Evolutionary conservation across 2,888 invertebrate genomes (phyloP).

Genomic region (Blastobasis adustella): DNA sequence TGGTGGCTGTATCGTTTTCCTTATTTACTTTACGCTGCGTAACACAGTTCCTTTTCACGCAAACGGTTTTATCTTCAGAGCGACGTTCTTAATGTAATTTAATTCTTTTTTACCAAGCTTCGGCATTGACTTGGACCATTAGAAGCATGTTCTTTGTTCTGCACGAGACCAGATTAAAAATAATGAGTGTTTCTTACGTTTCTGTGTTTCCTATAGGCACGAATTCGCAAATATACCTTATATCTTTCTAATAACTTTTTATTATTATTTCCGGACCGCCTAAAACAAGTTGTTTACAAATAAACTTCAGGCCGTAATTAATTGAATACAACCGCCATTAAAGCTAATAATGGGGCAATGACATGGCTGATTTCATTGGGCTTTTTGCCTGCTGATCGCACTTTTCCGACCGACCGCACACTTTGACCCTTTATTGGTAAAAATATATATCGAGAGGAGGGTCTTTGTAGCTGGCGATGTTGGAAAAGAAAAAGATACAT

Average conservation of each 20-base stretch:
- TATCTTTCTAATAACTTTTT: too few species aligned
- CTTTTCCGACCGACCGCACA: conserved; percentile 30
- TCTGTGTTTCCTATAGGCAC: too few species aligned
- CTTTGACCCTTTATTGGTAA: neutral
- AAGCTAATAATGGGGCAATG: conserved; percentile 32
- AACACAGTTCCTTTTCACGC: conserved; percentile 39
- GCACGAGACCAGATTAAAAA: too few species aligned
- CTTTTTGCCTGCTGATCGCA: conserved; percentile 23
- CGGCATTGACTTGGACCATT: too few species aligned
- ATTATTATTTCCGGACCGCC: too few species aligned
- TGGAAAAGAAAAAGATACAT: conserved; percentile 42
- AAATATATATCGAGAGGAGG: conserved; percentile 15
- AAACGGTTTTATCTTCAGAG: neutral
- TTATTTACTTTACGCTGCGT: conserved; percentile 33
- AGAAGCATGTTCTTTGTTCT: too few species aligned
- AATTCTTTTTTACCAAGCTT: neutral
- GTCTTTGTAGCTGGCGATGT: conserved; percentile 21
- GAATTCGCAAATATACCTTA: too few species aligned
- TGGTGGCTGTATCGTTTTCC: conserved; percentile 19
- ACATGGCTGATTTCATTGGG: conserved; percentile 29
- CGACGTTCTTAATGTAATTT: neutral
- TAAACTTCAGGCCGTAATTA: conserved; percentile 9
- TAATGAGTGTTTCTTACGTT: too few species aligned
- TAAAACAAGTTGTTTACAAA: neutral
- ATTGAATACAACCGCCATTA: conserved; percentile 20